Conservation (phyloP, 2,797 vertebrate genomes). For the Crenichthys baileyi region DNA sequence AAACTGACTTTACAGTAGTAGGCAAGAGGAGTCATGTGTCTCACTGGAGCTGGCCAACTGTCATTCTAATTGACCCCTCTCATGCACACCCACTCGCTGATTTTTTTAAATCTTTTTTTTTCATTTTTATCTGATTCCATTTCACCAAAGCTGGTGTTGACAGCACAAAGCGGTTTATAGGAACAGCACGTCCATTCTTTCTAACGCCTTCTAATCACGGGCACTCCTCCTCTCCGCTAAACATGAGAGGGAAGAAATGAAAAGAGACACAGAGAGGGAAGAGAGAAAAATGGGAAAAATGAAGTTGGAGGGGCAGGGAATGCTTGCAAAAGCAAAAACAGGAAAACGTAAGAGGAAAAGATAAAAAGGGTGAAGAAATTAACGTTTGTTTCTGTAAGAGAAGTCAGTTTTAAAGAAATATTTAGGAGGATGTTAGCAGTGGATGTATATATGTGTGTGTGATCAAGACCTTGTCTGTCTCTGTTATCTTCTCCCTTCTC, state of each 20-base stretch:
- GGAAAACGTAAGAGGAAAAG: conserved; percentile 34
- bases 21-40: conserved; percentile 87
- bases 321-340: conserved; percentile 26
- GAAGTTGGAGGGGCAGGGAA: conserved; percentile 36
- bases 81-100: conserved; percentile 51
- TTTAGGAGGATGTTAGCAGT: conserved; percentile 32
- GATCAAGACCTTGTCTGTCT: conserved; percentile 69
- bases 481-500: conserved; percentile 63
- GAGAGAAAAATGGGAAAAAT: conserved; percentile 43
- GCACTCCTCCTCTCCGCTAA: conserved; percentile 67
- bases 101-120: conserved; percentile 58
- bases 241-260: conserved; percentile 69
- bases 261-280: conserved; percentile 53
- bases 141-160: conserved; percentile 95
- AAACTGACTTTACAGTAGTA: conserved; percentile 84
- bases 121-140: conserved; percentile 94
- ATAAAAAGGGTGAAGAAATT: conserved; percentile 48
- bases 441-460: conserved; percentile 15
- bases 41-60: conserved; percentile 80
- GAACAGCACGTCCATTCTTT: conserved; percentile 93
- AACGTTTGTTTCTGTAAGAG: conserved; percentile 54
- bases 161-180: conserved; percentile 93
- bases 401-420: conserved; percentile 35
- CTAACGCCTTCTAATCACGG: conserved; percentile 84
- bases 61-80: conserved; percentile 67